Evolutionary conservation across 2,888 invertebrate genomes (phyloP), one percentile per base, ranked within the genome.

Genomic region (Leptopilina myrica): DNA sequence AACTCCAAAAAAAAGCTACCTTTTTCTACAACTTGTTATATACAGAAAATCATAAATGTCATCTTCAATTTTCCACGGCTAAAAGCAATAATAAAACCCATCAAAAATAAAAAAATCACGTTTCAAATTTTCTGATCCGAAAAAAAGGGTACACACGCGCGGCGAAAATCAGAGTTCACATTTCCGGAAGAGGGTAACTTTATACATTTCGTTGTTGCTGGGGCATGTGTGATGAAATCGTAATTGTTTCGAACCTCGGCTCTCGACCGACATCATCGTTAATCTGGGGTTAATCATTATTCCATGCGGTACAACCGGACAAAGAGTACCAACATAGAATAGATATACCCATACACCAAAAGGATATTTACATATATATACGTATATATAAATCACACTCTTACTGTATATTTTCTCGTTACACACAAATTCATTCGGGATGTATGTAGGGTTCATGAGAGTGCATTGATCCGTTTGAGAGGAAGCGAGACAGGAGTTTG

Each of bases 401-500:
- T 49, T 6, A 49, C 12, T 8, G 49, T 49, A 33, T 33, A 49
- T 49, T 49, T 62, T 20, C 62, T 62, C 66, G 79, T 78, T 49
- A 49, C 49, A 49, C 49, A 78, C 67, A 80, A 78, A 76, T 62
- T 59, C 59, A 59, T 59, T 77, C 56, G 73, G 78, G 76, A 82
- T 56, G 43, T 49, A 49, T 49, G 12, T 12, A 79, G 82, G 79
- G 79, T 80, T 67, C 78, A 78, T 69, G 79, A 75, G 81, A 69
- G 79, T 80, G 67, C 80, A 82, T 82, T 79, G 82, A 82, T 82
- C 81, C 80, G 76, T 67, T 76, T 78, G 67, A 76, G 76, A 67
- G 79, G 66, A 73, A 79, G 20, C 77, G 81, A 75, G 80, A 76
- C 62, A 76, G 80, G 43, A 76, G 79, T 79, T 78, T 80, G 78